Evolutionary conservation across 2,113 vertebrate genomes (phyloP), one percentile per base, ranked within the genome.

Genomic region (Thinocorus orbignyianus): DNA sequence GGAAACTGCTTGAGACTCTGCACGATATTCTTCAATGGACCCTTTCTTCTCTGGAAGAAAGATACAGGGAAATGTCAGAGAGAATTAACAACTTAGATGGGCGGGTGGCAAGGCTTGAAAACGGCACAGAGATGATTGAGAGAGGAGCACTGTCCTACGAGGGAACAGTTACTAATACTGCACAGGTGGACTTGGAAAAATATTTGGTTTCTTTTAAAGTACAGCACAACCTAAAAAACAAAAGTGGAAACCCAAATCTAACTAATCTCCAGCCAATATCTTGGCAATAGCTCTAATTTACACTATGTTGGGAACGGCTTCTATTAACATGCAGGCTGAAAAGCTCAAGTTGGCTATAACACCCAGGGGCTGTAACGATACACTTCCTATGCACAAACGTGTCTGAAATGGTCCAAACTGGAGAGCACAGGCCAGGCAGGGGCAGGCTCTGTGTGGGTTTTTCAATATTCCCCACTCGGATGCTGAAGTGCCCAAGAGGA

Each of bases 1-100:
- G 0, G 64, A 70, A 92, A 79, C 91, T 92, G 85, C 90, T 93
- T 86, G 90, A 96, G 91, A 82, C 91, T 74, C 93, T 73, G 86
- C 73, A 55, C 9, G 31, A 87, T 88, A 66, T 80, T 88, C 77
- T 94, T 95, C 91, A 81, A 61, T 64, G 55, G 81, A 25, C 33
- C 33, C 72, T 93, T 95, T 94, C 88, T 94, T 85, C 91, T 91
- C 60, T 57, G 42, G 76, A 86, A 88, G 72, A 95, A 90, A 95
- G 85, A 79, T 72, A 55, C 44, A 71, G 66, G 44, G 81, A 97
- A 87, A 94, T 44, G 54, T 79, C 82, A 88, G 61, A 86, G 78
- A 70, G 82, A 89, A 96, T 88, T 90, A 95, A 90, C 68, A 91
- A 65, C 87, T 90, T 57, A 48, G 64, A 88, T 69, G 37, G 92